Evolutionary conservation across 2,888 invertebrate species (phyloP).

Genomic region (Anarsia innoxiella): DNA sequence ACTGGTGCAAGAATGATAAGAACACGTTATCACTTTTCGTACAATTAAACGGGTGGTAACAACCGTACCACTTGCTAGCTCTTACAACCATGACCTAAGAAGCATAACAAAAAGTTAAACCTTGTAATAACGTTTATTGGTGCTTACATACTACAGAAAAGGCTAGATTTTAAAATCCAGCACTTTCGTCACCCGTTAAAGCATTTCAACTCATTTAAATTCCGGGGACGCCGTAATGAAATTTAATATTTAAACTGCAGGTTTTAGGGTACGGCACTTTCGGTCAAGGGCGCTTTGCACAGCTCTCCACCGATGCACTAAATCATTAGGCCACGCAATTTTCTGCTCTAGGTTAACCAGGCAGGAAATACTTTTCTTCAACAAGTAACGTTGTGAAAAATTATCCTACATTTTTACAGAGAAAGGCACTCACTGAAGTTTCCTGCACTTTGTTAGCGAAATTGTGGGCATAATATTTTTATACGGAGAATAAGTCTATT

Average conservation of each 20-base stretch:
- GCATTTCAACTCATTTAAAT: slow-evolving; percentile 16
- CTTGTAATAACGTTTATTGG: too few species aligned
- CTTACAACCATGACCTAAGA: too few species aligned
- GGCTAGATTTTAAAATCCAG: slow-evolving; percentile 5
- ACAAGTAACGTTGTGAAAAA: background rate
- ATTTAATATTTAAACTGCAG: slow-evolving; percentile 37
- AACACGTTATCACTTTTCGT: too few species aligned
- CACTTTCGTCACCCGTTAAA: slow-evolving; percentile 10
- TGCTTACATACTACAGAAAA: too few species aligned
- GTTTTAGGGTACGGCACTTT: slow-evolving; percentile 23
- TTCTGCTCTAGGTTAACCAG: slow-evolving; percentile 25
- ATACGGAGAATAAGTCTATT: too few species aligned
- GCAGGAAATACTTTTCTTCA: too few species aligned
- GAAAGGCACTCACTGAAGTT: background rate
- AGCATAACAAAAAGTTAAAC: too few species aligned
- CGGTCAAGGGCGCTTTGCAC: slow-evolving; percentile 41
- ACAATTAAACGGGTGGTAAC: too few species aligned
- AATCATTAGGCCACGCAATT: slow-evolving; percentile 15
- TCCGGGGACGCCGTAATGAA: slow-evolving; percentile 23
- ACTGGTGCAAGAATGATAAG: background rate
- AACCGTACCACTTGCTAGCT: too few species aligned
- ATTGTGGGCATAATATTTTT: background rate
- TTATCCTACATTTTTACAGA: background rate
- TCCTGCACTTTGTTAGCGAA: slow-evolving; percentile 3
- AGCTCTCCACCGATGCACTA: slow-evolving; percentile 32